Conservation (phyloP, 2,888 invertebrate genomes). For the Epinotia nisella region DNA sequence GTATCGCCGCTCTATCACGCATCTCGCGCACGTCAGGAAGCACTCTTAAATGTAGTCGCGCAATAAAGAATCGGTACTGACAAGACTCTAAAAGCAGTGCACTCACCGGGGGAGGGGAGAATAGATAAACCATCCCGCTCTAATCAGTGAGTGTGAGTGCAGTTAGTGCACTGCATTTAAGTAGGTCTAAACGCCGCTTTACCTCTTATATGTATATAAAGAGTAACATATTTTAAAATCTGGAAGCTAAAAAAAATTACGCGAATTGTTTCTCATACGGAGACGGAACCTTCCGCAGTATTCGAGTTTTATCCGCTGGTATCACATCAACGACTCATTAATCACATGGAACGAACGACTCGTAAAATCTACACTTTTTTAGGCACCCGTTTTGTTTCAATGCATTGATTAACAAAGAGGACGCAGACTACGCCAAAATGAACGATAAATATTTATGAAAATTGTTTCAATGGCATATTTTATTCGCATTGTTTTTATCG, state of each 20-base stretch:
- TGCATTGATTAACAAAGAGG: constrained; percentile 38
- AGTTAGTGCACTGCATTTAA: too few relatives aligned
- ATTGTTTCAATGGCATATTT: background rate
- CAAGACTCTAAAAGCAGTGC: too few relatives aligned
- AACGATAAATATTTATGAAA: background rate
- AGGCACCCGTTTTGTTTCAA: constrained; percentile 34
- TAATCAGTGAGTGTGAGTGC: too few relatives aligned
- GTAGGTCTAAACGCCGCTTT: too few relatives aligned
- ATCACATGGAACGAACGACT: constrained; percentile 40
- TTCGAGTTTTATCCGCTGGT: background rate
- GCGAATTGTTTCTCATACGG: background rate
- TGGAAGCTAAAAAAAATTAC: background rate
- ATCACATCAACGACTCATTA: constrained; percentile 29
- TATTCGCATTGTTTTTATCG: background rate
- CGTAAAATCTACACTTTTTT: constrained; percentile 43
- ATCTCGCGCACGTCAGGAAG: too few relatives aligned
- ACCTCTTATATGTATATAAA: too few relatives aligned
- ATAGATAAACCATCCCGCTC: too few relatives aligned
- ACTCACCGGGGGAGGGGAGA: too few relatives aligned
- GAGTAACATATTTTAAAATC: background rate
- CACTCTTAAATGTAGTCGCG: too few relatives aligned
- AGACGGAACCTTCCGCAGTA: constrained; percentile 1
- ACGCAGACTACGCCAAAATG: background rate
- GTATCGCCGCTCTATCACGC: too few relatives aligned
- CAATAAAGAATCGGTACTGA: too few relatives aligned